Evolutionary conservation across 2,888 invertebrate species (phyloP), one percentile per base, ranked within the genome.

Genomic region (Acronicta aceris): DNA sequence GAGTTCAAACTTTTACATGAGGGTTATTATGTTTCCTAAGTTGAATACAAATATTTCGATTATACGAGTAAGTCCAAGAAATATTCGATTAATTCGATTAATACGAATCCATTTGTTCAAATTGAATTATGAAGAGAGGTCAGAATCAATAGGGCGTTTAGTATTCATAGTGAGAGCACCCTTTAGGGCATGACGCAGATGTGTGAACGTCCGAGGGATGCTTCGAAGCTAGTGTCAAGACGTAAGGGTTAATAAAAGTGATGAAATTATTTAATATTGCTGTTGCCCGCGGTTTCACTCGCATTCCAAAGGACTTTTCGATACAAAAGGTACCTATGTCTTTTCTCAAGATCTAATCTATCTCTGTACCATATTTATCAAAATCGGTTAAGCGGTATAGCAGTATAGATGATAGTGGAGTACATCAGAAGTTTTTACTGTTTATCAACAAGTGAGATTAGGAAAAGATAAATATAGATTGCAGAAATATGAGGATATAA

Each of bases 131-230:
- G 63, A 66, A 68, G 76, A 77, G 72, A 78, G 73, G 62, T 61
- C 72, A 79, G 77, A 78, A 75, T 76, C 77, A 77, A 76, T 79
- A 75, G 58, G 51, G 30, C 59, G 62, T 58, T 85, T 84, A 81
- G 87, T 85, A 89, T 89, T 88, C 89, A 88, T 76, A 68, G 76
- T 65, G 78, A 61, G 71, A 57, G 46, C 55, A 69, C 80, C 82
- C 83, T 85, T 80, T 61, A 76, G 87, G 87, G 83, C 73, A 71
- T 64, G 78, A 61, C 76, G 77, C 85, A 87, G 84, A 83, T 85
- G 87, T 70, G 66, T 33, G 48, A 45, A 27, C 13, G 49, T 36
- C 45, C 33, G 42, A 13, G 43, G 49, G 48, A 9, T 43, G 27
- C 4, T 1, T 13, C 48, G 17, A 48, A 47, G 41, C 56, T 49